These are phyloP conservation scores for Papilio machaon DNA, from an alignment of 1,140 invertebrate genomes.

Conservation along the genomic window DNA sequence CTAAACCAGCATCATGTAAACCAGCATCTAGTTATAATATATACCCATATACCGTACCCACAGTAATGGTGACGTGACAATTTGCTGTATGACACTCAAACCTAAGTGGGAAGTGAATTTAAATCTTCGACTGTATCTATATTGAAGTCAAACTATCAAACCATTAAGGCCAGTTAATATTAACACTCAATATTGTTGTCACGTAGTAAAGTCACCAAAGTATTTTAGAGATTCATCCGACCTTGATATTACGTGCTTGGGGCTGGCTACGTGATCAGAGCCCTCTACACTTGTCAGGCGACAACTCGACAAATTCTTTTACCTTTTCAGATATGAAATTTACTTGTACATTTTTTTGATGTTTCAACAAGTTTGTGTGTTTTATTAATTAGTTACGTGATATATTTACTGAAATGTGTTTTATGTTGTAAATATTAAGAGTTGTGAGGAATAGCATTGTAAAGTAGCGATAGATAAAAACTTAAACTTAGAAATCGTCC, in stretches of 20 bases:
- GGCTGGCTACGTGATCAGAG: constrained; percentile 18
- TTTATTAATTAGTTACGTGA: neutral
- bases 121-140: neutral
- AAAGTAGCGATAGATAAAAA: too few species aligned
- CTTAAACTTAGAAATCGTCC: too few species aligned
- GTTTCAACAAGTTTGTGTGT: neutral
- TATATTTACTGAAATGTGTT: neutral
- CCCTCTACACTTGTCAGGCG: constrained; percentile 1
- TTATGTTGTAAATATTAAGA: too few species aligned
- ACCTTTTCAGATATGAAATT: neutral
- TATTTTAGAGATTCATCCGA: constrained; percentile 22
- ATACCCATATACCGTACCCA: too few species aligned
- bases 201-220: constrained; percentile 18
- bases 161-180: constrained; percentile 7
- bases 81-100: too few species aligned
- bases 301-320: constrained; percentile 9
- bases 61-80: too few species aligned
- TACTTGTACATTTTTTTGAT: neutral
- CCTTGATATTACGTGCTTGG: constrained; percentile 21
- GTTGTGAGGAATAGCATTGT: too few species aligned
- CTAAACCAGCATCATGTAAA: too few species aligned
- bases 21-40: too few species aligned
- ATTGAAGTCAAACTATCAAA: constrained; percentile 3
- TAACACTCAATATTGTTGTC: constrained; percentile 17
- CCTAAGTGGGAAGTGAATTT: neutral